Evolutionary conservation across 37 sponge, comb jelly and placozoan genomes (phyloP).

Genomic region (Hexactinellida sp.): DNA sequence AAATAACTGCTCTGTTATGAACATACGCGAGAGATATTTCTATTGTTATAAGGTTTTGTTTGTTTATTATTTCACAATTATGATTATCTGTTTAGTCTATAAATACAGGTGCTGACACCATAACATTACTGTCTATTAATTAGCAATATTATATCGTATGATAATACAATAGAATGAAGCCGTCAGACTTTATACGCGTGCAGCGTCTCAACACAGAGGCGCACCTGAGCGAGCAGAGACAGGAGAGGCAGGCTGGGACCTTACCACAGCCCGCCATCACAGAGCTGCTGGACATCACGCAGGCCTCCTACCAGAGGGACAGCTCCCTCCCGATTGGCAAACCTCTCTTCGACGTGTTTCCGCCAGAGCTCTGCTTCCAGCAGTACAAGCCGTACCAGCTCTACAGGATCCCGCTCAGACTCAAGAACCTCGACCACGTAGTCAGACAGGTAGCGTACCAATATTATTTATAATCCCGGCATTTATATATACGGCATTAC

Average conservation of each 20-base stretch:
- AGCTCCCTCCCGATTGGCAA: constrained; percentile 32
- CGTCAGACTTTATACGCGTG: constrained; percentile 62
- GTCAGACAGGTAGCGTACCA: neutral
- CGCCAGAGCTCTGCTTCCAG: constrained; percentile 83
- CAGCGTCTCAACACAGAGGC: constrained; percentile 67
- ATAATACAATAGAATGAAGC: constrained; percentile 16
- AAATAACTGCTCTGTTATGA: neutral
- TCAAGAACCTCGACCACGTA: constrained; percentile 78
- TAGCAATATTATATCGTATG: no score
- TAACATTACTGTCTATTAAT: no score
- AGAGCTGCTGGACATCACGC: constrained; percentile 77
- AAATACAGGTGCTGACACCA: no score
- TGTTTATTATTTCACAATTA: no score
- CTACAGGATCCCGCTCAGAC: constrained; percentile 54
- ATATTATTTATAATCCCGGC: neutral
- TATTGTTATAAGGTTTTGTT: no score
- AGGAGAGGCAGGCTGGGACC: constrained; percentile 28
- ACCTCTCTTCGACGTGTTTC: constrained; percentile 82
- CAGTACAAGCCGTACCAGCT: constrained; percentile 58
- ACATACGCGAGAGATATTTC: no score
- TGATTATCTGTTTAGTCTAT: no score
- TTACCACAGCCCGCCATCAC: constrained; percentile 49
- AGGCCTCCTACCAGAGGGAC: constrained; percentile 60
- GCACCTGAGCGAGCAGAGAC: constrained; percentile 24
- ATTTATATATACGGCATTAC: neutral